A percentile compares a stretch with the other conserved stretches of the same genome.
These are phyloP conservation scores for Cotesia congregata DNA, from an alignment of 2,888 invertebrate genomes.

Conservation along the genomic window DNA sequence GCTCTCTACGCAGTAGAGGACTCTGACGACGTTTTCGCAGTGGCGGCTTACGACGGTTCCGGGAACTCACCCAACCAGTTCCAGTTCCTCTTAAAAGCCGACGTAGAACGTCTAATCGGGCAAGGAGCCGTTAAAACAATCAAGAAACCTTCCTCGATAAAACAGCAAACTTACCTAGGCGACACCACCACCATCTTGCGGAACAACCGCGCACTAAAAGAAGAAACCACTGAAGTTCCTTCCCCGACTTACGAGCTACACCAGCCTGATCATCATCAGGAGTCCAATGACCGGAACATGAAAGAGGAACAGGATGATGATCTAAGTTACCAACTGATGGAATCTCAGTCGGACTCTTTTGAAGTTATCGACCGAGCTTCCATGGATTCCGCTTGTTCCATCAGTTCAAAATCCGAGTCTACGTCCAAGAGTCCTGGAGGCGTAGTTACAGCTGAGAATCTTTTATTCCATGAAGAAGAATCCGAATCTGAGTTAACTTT, in stretches of 20 bases:
- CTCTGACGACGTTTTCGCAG: conserved; percentile 67
- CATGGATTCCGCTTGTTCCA: too few relatives aligned
- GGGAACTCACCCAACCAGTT: conserved; percentile 67
- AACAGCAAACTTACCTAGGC: conserved; percentile 50
- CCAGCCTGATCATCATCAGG: not conserved
- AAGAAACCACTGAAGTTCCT: not conserved
- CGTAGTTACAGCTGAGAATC: conserved; percentile 64
- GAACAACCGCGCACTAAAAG: not conserved
- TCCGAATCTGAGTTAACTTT: conserved; percentile 66
- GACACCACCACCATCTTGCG: not conserved
- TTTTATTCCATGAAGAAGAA: conserved; percentile 60
- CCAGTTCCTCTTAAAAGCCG: conserved; percentile 67
- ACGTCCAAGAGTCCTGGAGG: too few relatives aligned
- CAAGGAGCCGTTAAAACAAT: conserved; percentile 68
- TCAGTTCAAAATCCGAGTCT: too few relatives aligned
- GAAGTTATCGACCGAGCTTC: too few relatives aligned
- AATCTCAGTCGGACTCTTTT: not conserved
- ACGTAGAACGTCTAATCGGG: conserved; percentile 67
- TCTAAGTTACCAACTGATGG: conserved; percentile 15
- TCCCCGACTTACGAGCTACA: not conserved
- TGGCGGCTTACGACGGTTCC: conserved; percentile 66
- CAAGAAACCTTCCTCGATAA: conserved; percentile 64
- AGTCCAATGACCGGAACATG: not conserved
- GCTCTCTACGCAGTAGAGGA: conserved; percentile 68
- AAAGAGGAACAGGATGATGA: not conserved